Conservation (phyloP, 2,113 vertebrate species). For the Heliornis fulica region DNA sequence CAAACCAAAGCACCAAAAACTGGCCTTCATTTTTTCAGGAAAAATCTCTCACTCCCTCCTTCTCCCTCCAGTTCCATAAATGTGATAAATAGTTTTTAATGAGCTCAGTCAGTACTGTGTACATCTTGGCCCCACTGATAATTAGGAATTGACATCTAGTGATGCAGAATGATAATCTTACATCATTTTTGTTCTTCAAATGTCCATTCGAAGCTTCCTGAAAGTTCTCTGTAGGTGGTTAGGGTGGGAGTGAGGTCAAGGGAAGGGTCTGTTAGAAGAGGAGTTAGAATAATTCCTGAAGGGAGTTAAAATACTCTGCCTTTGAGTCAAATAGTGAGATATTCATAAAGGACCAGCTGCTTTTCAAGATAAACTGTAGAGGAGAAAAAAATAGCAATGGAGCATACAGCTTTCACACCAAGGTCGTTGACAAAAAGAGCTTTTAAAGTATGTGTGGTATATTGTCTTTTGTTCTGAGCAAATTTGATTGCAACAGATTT, state of each 20-base stretch:
- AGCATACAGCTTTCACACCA: background rate
- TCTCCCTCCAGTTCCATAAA: background rate
- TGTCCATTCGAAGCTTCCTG: background rate
- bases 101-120: background rate
- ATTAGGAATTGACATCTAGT: background rate
- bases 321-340: background rate
- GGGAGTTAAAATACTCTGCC: background rate
- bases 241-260: slow-evolving; percentile 31
- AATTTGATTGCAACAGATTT: background rate
- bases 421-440: slow-evolving; percentile 23
- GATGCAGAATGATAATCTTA: background rate
- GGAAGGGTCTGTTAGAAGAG: background rate
- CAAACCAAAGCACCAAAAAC: background rate
- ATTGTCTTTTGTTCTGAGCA: background rate
- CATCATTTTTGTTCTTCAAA: background rate
- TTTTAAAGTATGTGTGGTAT: background rate
- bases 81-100: background rate
- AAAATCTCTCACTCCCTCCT: background rate
- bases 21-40: background rate
- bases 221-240: background rate
- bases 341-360: slow-evolving; percentile 34
- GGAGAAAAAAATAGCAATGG: background rate
- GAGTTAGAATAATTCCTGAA: slow-evolving; percentile 16
- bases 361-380: slow-evolving; percentile 12
- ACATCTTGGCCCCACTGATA: background rate